Evolutionary conservation across 2,797 vertebrate genomes (phyloP).

Genomic region (Acomys russatus): DNA sequence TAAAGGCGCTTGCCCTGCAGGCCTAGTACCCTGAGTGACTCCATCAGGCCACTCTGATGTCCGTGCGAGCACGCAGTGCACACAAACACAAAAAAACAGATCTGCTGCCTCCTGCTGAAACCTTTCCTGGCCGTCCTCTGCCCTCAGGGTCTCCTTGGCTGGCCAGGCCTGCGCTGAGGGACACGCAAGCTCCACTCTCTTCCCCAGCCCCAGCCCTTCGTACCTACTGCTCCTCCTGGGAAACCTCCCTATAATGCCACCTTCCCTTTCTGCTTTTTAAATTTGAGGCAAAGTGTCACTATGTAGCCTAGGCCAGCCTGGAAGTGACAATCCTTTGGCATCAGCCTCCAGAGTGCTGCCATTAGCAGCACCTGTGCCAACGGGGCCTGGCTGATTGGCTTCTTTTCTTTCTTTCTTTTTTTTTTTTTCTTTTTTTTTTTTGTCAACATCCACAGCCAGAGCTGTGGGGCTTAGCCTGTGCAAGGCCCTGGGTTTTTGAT

Average conservation of each 20-base stretch:
- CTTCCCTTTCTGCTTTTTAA: not conserved
- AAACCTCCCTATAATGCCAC: not conserved
- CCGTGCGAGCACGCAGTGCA: not conserved
- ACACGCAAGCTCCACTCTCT: accelerated
- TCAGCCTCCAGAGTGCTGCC: not conserved
- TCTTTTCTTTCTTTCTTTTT: not conserved
- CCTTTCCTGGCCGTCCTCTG: not conserved
- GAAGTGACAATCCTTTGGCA: not conserved
- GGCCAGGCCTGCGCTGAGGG: not conserved
- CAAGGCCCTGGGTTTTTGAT: not conserved
- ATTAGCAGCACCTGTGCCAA: not conserved
- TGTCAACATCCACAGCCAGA: not conserved
- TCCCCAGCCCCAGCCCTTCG: not conserved
- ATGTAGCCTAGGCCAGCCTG: not conserved
- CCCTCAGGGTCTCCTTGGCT: not conserved
- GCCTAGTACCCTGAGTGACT: not conserved
- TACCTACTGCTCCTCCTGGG: not conserved
- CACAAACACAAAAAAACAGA: not conserved
- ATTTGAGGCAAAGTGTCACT: not conserved
- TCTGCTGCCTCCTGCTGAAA: not conserved
- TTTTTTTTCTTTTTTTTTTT: too few species aligned
- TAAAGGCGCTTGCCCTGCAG: not conserved
- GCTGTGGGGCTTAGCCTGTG: not conserved
- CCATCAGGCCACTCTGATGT: not conserved
- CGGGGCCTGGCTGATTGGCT: not conserved